A percentile compares a stretch with the other conserved stretches of the same genome.
These are phyloP conservation scores for Proteles cristata DNA, from an alignment of 2,113 vertebrate genomes.

Conservation along the genomic window DNA sequence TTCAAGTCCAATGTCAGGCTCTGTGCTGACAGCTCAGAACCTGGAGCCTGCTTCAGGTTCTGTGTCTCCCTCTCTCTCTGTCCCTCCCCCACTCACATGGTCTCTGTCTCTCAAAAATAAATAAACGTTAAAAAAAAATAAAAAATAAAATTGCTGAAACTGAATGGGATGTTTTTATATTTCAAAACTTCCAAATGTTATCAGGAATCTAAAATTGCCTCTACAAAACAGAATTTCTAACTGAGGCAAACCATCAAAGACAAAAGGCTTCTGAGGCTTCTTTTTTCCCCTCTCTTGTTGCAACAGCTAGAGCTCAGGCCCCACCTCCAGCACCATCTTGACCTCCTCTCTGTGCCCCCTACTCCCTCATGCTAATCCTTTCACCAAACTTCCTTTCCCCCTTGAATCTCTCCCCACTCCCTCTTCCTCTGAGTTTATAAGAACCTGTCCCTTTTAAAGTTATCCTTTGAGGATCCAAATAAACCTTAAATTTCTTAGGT, in stretches of 20 bases:
- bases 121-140: no score
- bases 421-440: background rate
- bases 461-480: background rate
- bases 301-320: background rate
- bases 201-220: background rate
- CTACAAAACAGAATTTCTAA: background rate
- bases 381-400: background rate
- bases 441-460: background rate
- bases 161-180: background rate
- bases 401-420: background rate
- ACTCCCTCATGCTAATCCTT: background rate
- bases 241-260: background rate
- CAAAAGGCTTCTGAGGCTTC: background rate
- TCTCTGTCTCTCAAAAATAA: no score
- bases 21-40: no score
- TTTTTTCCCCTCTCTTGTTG: background rate
- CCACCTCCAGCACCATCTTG: background rate
- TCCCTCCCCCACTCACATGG: no score
- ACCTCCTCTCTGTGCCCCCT: background rate
- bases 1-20: no score
- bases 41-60: no score
- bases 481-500: background rate
- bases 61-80: no score
- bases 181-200: background rate
- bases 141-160: background rate